phyloP scores from a whole-genome alignment of 2,888 invertebrate genomes.

The Conchocele bisecta region DNA sequence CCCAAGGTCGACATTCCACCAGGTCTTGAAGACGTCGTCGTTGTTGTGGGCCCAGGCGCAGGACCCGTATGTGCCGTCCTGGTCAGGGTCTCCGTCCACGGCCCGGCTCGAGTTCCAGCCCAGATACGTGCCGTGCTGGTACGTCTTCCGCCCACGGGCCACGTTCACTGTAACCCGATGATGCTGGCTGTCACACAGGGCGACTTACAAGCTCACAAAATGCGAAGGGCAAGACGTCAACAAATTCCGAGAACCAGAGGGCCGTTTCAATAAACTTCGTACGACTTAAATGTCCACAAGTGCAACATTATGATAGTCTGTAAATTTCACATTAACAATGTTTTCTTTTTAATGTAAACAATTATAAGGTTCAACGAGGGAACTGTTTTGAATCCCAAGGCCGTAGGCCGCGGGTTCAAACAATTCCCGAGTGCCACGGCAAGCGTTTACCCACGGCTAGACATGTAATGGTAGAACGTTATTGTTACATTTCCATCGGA shows the following conservation, averaged over 20 bases:
- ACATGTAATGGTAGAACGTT: no score
- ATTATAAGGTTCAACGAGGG: not conserved
- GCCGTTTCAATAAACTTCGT: no score
- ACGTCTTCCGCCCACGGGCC: constrained; percentile 54
- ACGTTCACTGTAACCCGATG: constrained; percentile 61
- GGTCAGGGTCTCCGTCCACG: constrained; percentile 63
- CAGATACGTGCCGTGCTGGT: constrained; percentile 58
- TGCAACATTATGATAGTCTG: no score
- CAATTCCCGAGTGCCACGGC: no score
- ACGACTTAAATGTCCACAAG: no score
- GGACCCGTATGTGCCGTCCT: constrained; percentile 59
- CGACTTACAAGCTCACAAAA: not conserved
- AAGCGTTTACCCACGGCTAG: no score
- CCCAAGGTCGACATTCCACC: constrained; percentile 67
- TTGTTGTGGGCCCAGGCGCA: constrained; percentile 63
- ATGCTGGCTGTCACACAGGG: no score
- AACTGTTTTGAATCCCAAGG: no score
- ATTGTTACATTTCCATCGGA: no score
- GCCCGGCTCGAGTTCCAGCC: constrained; percentile 60
- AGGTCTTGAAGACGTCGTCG: constrained; percentile 61
- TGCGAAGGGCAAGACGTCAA: not conserved
- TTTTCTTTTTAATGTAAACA: not conserved
- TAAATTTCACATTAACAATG: no score
- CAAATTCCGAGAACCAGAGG: no score
- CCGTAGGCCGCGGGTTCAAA: no score